phyloP scores from a whole-genome alignment of 2,113 vertebrate species.

The Hystrix cristata region DNA sequence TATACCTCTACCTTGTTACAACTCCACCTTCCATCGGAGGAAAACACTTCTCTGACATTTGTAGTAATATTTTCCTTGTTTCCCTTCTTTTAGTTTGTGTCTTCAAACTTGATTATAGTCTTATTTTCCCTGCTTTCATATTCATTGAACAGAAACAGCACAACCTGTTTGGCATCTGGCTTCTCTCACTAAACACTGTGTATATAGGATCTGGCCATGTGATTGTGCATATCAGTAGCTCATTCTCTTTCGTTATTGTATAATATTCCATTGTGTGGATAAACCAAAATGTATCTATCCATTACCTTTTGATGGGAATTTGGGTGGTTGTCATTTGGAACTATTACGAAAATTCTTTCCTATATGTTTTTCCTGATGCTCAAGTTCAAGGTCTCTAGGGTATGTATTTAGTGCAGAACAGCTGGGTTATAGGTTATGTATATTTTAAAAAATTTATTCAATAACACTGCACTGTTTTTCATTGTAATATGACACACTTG shows the following conservation, averaged over 20 bases:
- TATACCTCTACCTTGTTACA: not conserved
- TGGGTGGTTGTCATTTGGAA: not conserved
- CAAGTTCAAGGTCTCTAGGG: not conserved
- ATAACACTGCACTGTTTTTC: not conserved
- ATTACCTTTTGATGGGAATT: not conserved
- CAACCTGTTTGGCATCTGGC: not conserved
- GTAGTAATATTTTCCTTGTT: not conserved
- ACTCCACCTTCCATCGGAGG: not conserved
- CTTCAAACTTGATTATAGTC: not conserved
- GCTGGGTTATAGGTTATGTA: not conserved
- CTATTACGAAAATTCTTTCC: not conserved
- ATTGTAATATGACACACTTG: not conserved
- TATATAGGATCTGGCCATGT: not conserved
- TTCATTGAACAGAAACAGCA: not conserved
- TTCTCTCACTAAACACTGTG: not conserved
- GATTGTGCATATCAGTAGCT: not conserved
- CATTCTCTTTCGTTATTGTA: not conserved
- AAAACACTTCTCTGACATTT: not conserved
- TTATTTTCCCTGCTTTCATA: not conserved
- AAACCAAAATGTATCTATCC: not conserved
- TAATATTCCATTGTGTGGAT: not conserved
- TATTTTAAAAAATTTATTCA: not conserved
- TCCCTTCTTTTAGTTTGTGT: not conserved
- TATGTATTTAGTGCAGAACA: not conserved
- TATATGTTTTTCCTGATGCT: not conserved